Evolutionary conservation across 2,888 invertebrate genomes (phyloP).

Genomic region (Notodonta ziczac): DNA sequence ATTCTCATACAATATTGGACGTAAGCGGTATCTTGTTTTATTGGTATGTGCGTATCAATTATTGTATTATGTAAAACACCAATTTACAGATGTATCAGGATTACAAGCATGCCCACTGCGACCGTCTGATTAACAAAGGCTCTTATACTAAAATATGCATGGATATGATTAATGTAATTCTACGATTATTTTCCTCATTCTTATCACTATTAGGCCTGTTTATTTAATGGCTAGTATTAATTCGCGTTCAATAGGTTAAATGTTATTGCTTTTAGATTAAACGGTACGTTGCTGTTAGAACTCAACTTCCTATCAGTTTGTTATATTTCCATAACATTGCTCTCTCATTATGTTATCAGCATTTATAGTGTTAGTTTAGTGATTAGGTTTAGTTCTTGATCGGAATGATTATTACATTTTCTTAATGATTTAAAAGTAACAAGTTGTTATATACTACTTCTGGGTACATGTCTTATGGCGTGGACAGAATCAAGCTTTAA

Average conservation of each 20-base stretch:
- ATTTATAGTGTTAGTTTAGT: no score
- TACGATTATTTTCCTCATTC: conserved; percentile 26
- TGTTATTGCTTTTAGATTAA: conserved; percentile 4
- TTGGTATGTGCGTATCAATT: background rate
- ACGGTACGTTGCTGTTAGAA: background rate
- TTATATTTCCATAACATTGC: conserved; percentile 1
- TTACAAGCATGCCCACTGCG: conserved; percentile 78
- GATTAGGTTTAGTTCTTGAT: no score
- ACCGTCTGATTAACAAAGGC: conserved; percentile 62
- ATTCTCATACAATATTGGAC: no score
- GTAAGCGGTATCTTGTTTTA: no score
- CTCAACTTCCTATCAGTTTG: background rate
- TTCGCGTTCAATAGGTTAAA: conserved; percentile 1
- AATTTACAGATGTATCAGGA: conserved; percentile 74
- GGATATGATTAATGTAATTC: conserved; percentile 69
- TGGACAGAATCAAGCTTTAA: no score
- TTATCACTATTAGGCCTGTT: background rate
- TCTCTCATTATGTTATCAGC: background rate
- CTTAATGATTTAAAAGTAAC: no score
- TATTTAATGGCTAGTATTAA: background rate
- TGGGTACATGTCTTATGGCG: no score
- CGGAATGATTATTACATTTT: no score
- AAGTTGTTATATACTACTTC: no score
- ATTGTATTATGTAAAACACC: conserved; percentile 16
- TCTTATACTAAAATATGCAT: conserved; percentile 67